Evolutionary conservation across 2,113 vertebrate species (phyloP).

Genomic region (Candoia aspera): DNA sequence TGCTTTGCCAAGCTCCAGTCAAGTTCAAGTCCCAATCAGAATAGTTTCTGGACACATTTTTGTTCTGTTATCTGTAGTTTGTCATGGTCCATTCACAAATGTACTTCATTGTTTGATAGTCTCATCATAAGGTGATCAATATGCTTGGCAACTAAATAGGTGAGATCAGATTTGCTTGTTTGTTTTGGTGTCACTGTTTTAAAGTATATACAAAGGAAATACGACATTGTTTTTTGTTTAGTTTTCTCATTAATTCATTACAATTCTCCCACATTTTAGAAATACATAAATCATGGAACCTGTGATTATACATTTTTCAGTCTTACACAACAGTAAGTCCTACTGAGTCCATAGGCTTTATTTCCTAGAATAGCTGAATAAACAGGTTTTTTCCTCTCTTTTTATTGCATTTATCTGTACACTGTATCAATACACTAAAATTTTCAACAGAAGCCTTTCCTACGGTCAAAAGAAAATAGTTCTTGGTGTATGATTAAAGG

Average conservation of each 20-base stretch:
- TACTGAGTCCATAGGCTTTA: not conserved
- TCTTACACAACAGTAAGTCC: not conserved
- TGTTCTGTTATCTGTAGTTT: not conserved
- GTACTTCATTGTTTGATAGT: not conserved
- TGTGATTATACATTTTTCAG: not conserved
- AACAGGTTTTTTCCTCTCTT: not conserved
- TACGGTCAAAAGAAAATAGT: not conserved
- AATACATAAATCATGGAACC: not conserved
- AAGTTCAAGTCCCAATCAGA: not conserved
- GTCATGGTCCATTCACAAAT: slow-evolving; percentile 4
- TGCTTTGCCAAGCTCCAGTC: not conserved
- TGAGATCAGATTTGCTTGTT: not conserved
- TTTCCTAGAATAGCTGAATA: not conserved
- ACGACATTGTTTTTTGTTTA: not conserved
- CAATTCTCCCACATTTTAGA: not conserved
- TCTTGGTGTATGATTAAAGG: not conserved
- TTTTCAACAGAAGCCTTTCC: not conserved
- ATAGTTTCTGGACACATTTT: not conserved
- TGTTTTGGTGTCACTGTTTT: not conserved
- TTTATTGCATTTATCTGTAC: not conserved
- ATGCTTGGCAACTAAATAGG: not conserved
- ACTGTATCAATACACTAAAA: not conserved
- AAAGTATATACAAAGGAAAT: not conserved
- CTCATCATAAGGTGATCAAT: not conserved
- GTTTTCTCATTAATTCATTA: not conserved